Conservation (phyloP, 2,888 invertebrate genomes). For the Temnothorax unifasciatus region DNA sequence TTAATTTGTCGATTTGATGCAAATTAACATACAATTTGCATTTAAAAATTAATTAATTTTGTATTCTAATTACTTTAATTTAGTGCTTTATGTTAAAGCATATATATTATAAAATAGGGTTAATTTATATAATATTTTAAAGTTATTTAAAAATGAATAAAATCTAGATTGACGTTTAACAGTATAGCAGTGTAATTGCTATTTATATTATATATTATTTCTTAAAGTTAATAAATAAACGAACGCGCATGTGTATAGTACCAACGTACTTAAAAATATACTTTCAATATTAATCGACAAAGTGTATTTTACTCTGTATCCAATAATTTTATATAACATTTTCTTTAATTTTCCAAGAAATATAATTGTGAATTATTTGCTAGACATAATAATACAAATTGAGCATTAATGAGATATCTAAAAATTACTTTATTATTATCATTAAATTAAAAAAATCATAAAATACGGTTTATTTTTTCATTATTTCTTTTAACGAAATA, state of each 20-base stretch:
- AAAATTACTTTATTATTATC: constrained; percentile 25
- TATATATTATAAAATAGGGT: background rate
- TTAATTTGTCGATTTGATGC: background rate
- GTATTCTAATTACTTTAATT: constrained; percentile 18
- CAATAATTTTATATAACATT: background rate
- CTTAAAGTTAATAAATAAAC: background rate
- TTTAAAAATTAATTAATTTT: constrained; percentile 16
- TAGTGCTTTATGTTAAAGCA: background rate
- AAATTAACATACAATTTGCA: background rate
- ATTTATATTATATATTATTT: background rate
- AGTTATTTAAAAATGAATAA: constrained; percentile 3
- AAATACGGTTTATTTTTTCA: background rate
- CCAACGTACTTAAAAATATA: constrained; percentile 4
- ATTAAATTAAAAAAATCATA: background rate
- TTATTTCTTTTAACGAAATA: constrained; percentile 9
- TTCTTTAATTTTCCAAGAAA: background rate
- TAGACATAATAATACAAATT: constrained; percentile 27
- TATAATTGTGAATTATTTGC: background rate
- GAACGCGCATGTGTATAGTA: background rate
- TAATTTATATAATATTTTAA: background rate
- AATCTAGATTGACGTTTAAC: background rate
- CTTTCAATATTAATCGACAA: background rate
- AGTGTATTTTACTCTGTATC: background rate
- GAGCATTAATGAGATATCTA: background rate
- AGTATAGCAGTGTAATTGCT: constrained; percentile 2